Conservation (phyloP, 1,140 invertebrate genomes). For the Paraescarpia echinospica region DNA sequence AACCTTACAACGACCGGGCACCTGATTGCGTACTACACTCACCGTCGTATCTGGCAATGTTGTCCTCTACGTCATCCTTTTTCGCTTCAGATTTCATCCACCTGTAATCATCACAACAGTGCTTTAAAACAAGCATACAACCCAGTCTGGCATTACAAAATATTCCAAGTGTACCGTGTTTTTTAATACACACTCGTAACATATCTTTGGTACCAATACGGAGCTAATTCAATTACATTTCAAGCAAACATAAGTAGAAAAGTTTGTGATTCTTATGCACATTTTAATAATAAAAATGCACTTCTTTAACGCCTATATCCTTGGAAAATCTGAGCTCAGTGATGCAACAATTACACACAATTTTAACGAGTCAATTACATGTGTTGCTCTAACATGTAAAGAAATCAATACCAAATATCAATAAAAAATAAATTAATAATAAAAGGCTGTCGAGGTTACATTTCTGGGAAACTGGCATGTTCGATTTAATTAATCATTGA, state of each 20-base stretch:
- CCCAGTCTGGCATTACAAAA: neutral
- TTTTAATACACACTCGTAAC: too few species aligned
- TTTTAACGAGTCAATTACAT: too few species aligned
- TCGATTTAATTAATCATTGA: neutral
- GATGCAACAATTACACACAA: too few species aligned
- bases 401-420: constrained; percentile 11
- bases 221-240: neutral
- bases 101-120: constrained; percentile 38
- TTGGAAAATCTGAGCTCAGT: too few species aligned
- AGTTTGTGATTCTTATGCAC: too few species aligned
- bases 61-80: constrained; percentile 87
- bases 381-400: too few species aligned
- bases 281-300: too few species aligned
- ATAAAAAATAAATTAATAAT: neutral
- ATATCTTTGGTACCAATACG: neutral
- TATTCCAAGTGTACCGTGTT: too few species aligned
- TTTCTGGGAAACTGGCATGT: neutral
- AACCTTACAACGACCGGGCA: neutral
- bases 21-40: neutral
- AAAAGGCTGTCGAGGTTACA: neutral
- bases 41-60: constrained; percentile 90
- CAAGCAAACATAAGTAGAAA: too few species aligned
- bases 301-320: too few species aligned
- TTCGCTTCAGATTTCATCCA: constrained; percentile 92
- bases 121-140: neutral